Evolutionary conservation across 2,113 vertebrate species (phyloP).

Genomic region (Lichenostomus cassidix): DNA sequence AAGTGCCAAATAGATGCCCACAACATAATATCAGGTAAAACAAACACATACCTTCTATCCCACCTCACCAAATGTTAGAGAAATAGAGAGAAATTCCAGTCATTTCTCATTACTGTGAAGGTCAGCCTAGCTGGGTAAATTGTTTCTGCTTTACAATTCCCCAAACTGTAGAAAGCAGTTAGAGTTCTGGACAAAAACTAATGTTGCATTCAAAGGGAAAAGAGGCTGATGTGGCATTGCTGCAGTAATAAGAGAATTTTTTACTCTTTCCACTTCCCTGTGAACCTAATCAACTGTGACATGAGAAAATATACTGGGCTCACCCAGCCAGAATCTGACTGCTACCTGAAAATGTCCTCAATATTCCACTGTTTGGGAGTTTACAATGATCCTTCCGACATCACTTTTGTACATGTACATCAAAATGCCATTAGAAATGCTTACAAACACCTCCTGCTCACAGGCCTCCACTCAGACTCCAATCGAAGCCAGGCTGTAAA

Average conservation of each 20-base stretch:
- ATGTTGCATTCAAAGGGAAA: conserved; percentile 88
- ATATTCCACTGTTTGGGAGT: conserved; percentile 83
- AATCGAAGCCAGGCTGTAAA: conserved; percentile 57
- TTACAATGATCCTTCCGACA: conserved; percentile 83
- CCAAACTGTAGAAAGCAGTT: conserved; percentile 86
- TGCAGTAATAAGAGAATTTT: conserved; percentile 86
- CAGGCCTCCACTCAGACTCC: conserved; percentile 61
- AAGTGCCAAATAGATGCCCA: conserved; percentile 75
- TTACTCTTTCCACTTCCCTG: conserved; percentile 82
- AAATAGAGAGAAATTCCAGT: conserved; percentile 82
- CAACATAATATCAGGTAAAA: conserved; percentile 78
- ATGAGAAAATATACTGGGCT: conserved; percentile 90
- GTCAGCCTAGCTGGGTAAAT: conserved; percentile 86
- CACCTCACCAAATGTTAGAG: conserved; percentile 71
- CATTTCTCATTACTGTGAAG: conserved; percentile 87
- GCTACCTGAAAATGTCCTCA: conserved; percentile 84
- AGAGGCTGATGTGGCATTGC: conserved; percentile 83
- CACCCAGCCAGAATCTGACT: conserved; percentile 83
- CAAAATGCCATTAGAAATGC: conserved; percentile 97
- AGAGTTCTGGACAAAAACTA: conserved; percentile 86
- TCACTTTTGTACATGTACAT: conserved; percentile 93
- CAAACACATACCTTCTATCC: conserved; percentile 71
- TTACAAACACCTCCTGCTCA: conserved; percentile 67
- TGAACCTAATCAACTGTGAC: conserved; percentile 99
- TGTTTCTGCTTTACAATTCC: conserved; percentile 87